Conservation (phyloP, 2,113 vertebrate genomes). For the Vulpes vulpes region DNA sequence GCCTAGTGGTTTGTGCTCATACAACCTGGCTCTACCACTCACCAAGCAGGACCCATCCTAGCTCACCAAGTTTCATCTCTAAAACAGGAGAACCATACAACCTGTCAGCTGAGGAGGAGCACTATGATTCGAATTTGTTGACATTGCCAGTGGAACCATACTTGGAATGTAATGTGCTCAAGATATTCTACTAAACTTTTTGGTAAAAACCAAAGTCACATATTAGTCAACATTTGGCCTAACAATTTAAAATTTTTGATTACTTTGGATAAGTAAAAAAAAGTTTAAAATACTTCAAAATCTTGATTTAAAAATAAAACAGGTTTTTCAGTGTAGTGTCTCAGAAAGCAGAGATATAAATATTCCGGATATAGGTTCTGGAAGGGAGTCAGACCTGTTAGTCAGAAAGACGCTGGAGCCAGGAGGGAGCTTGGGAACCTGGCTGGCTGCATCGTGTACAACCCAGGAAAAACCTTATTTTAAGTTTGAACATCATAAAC, state of each 20-base stretch:
- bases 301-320: conserved; percentile 61
- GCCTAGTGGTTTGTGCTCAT: background rate
- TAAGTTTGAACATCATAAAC: conserved; percentile 60
- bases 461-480: conserved; percentile 62
- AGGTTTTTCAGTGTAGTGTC: background rate
- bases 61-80: no score
- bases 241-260: conserved; percentile 15
- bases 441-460: background rate
- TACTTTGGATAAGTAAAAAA: background rate
- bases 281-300: background rate
- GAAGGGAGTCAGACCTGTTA: conserved; percentile 33
- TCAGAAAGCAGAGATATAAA: conserved; percentile 50
- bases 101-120: background rate
- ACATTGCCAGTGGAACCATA: background rate
- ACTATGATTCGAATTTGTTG: background rate
- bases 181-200: background rate
- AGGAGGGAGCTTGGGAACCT: conserved; percentile 66
- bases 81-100: fast-evolving
- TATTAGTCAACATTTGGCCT: background rate
- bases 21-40: background rate
- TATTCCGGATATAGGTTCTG: conserved; percentile 33
- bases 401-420: conserved; percentile 48
- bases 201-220: background rate
- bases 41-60: background rate
- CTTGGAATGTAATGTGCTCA: background rate